phyloP scores from a whole-genome alignment of 2,797 vertebrate genomes.

The Argya squamiceps region DNA sequence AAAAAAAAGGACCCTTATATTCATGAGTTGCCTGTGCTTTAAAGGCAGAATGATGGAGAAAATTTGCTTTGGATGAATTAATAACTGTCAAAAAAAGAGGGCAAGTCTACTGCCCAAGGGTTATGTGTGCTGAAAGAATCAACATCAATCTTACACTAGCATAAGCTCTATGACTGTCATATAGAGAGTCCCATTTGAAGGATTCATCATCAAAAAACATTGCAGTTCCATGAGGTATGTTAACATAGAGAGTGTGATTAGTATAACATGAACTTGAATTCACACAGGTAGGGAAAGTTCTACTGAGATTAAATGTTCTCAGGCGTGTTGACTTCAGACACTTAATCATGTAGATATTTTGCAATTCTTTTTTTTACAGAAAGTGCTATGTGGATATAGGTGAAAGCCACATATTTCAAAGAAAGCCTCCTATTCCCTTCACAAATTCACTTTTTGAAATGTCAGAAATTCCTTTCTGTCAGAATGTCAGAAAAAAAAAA shows the following conservation, averaged over 20 bases:
- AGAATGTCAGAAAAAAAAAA: too few relatives aligned
- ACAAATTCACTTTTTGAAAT: neutral
- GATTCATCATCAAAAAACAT: constrained; percentile 8
- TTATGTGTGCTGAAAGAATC: neutral
- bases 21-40: neutral
- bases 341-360: constrained; percentile 13
- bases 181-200: neutral
- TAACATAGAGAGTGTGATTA: neutral
- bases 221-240: neutral
- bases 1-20: neutral
- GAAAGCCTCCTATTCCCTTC: neutral
- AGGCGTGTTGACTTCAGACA: neutral
- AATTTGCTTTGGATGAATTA: constrained; percentile 4
- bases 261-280: constrained; percentile 22
- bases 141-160: neutral
- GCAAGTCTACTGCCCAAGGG: neutral
- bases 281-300: neutral
- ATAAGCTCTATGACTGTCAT: neutral
- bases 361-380: neutral
- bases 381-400: neutral
- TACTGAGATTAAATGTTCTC: constrained; percentile 17
- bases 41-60: neutral
- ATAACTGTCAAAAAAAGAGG: neutral
- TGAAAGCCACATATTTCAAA: neutral
- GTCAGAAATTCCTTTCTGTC: neutral